Conservation (phyloP, 2,113 vertebrate species). For the Heliornis fulica region DNA sequence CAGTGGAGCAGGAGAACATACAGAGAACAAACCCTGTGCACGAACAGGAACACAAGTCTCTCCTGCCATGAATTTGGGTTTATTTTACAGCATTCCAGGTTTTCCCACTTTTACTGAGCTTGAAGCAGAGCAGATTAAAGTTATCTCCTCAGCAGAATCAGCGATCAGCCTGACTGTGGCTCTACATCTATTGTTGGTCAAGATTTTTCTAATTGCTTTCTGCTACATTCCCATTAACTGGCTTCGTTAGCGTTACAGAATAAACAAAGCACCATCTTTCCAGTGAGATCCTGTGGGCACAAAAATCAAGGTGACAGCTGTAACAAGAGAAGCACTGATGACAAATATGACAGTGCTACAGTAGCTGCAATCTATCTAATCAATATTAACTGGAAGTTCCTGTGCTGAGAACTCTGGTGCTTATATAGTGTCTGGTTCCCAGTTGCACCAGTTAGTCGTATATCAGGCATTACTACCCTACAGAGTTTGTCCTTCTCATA, state of each 20-base stretch:
- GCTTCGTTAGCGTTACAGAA: neutral
- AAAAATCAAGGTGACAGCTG: neutral
- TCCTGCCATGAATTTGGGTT: neutral
- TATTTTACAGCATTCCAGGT: neutral
- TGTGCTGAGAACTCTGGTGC: neutral
- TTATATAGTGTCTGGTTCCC: neutral
- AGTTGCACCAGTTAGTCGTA: neutral
- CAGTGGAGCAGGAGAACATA: neutral
- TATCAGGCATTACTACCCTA: neutral
- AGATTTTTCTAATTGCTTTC: neutral
- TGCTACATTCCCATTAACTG: neutral
- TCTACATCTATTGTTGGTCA: neutral
- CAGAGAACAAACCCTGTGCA: fast-evolving
- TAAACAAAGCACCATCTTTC: neutral
- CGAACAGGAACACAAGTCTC: neutral
- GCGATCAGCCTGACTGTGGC: neutral
- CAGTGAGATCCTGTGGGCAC: neutral
- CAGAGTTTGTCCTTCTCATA: neutral
- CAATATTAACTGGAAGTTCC: neutral
- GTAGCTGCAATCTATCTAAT: neutral
- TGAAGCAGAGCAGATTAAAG: neutral
- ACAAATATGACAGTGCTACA: neutral
- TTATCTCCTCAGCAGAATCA: neutral
- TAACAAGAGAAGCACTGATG: neutral
- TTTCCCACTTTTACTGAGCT: neutral